Conservation (phyloP, 2,888 invertebrate species). For the Empis stercorea region DNA sequence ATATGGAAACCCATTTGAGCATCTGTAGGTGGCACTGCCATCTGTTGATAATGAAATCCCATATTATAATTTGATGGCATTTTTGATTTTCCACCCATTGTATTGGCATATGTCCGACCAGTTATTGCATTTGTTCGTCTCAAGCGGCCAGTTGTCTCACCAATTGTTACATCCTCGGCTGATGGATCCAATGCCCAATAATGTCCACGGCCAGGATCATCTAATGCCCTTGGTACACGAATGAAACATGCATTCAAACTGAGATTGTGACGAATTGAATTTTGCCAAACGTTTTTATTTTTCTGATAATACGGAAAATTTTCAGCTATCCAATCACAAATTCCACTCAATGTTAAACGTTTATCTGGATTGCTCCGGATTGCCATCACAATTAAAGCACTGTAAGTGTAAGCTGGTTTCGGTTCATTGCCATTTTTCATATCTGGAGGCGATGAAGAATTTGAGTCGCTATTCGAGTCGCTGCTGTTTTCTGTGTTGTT, state of each 20-base stretch:
- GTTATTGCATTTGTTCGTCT: constrained; percentile 40
- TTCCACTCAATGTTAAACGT: constrained; percentile 81
- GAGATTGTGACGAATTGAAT: constrained; percentile 50
- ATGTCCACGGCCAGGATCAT: constrained; percentile 97
- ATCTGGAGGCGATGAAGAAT: constrained; percentile 1
- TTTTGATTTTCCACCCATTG: not conserved
- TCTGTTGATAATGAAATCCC: not conserved
- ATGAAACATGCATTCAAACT: constrained; percentile 90
- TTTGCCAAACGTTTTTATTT: constrained; percentile 97
- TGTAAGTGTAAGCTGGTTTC: constrained; percentile 94
- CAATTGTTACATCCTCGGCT: constrained; percentile 92
- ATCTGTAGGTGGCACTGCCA: constrained; percentile 12
- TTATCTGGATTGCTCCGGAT: constrained; percentile 85
- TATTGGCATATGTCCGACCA: too few species aligned
- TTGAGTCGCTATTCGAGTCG: not conserved
- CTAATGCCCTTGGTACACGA: constrained; percentile 86
- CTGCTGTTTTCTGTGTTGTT: not conserved
- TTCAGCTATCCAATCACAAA: constrained; percentile 94
- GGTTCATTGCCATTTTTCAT: constrained; percentile 6
- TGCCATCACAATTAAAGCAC: constrained; percentile 98
- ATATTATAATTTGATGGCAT: not conserved
- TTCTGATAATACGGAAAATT: constrained; percentile 94
- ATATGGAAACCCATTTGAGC: constrained; percentile 2
- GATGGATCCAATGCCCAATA: constrained; percentile 97
- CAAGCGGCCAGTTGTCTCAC: constrained; percentile 90